These are phyloP conservation scores for Drosophila neutralis DNA, from an alignment of 2,888 invertebrate genomes.

Conservation along the genomic window DNA sequence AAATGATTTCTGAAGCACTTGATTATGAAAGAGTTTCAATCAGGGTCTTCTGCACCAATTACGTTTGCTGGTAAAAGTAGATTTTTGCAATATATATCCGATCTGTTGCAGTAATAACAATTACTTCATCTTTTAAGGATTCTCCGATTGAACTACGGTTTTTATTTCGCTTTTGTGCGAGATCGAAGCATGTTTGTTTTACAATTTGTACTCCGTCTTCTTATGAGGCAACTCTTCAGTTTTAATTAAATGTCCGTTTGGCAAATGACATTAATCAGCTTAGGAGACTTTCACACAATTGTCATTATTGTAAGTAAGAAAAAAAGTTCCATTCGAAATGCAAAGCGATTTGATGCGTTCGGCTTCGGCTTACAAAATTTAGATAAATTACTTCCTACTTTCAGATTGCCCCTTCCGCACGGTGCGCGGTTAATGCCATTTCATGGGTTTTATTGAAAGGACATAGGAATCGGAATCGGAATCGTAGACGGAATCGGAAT, in stretches of 20 bases:
- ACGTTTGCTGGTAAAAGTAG: not conserved
- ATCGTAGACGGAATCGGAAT: not conserved
- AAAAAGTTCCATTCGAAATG: conserved; percentile 34
- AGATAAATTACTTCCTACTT: conserved; percentile 72
- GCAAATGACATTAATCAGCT: conserved; percentile 56
- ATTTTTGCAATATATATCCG: not conserved
- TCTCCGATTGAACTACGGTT: not conserved
- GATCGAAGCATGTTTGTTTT: not conserved
- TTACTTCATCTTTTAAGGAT: not conserved
- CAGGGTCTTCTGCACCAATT: not conserved
- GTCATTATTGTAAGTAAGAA: conserved; percentile 15
- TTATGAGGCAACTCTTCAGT: not conserved
- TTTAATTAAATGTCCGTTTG: conserved; percentile 5
- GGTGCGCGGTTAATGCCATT: conserved; percentile 41
- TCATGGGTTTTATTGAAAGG: conserved; percentile 45
- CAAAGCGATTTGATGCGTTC: conserved; percentile 51
- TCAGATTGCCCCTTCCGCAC: conserved; percentile 15
- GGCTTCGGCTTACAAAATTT: conserved; percentile 49
- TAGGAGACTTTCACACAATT: conserved; percentile 53
- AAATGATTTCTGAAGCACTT: not conserved
- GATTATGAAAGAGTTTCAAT: not conserved
- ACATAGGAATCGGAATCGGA: conserved; percentile 16
- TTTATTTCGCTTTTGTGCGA: not conserved
- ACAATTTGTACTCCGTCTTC: not conserved
- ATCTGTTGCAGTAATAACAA: not conserved